Conservation (phyloP, 2,113 vertebrate species). For the Edolisoma coerulescens region DNA sequence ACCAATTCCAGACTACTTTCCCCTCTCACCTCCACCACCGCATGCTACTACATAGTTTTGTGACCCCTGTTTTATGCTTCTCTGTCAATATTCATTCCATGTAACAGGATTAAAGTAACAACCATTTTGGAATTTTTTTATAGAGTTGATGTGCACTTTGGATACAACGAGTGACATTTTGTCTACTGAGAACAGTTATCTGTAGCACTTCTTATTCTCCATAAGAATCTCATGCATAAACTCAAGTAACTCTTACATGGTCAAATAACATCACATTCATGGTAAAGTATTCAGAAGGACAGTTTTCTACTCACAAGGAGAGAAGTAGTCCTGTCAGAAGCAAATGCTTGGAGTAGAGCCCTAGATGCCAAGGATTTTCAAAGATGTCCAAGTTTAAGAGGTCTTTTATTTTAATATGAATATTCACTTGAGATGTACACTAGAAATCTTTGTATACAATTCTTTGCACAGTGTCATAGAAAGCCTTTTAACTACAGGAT, state of each 20-base stretch:
- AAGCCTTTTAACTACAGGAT: not conserved
- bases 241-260: not conserved
- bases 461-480: not conserved
- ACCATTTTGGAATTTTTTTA: not conserved
- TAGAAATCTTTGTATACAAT: not conserved
- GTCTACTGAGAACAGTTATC: not conserved
- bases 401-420: not conserved
- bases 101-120: not conserved
- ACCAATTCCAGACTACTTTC: not conserved
- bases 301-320: not conserved
- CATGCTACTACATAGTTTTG: not conserved
- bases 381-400: not conserved
- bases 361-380: not conserved
- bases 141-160: not conserved
- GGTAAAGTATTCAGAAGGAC: not conserved
- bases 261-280: not conserved
- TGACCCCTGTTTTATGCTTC: not conserved
- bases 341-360: accelerated
- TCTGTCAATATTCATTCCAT: not conserved
- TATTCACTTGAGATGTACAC: not conserved
- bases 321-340: not conserved
- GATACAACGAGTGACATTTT: not conserved
- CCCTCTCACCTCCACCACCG: not conserved
- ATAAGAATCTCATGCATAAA: not conserved
- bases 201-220: not conserved